These are phyloP conservation scores for Cynopterus sphinx DNA, from an alignment of 2,797 vertebrate species.

Conservation along the genomic window DNA sequence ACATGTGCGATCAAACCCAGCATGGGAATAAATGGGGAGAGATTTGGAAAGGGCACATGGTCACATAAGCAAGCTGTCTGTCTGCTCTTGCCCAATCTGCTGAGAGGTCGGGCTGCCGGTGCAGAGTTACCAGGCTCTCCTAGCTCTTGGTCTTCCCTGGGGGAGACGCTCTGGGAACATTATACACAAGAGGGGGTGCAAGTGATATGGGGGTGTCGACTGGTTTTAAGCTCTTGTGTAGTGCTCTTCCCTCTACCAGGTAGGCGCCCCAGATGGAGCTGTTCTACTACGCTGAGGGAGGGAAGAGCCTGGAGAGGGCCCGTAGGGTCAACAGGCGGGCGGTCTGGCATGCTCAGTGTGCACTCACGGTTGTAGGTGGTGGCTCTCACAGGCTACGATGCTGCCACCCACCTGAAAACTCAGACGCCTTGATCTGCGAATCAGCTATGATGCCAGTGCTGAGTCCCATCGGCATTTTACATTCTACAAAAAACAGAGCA, in stretches of 20 bases:
- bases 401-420: slow-evolving; percentile 86
- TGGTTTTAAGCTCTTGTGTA: neutral
- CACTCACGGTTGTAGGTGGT: neutral
- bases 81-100: neutral
- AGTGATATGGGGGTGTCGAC: neutral
- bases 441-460: slow-evolving; percentile 89
- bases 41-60: neutral
- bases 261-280: neutral
- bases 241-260: neutral
- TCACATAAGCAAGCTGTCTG: neutral
- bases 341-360: neutral
- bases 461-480: slow-evolving; percentile 92
- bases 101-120: neutral
- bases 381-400: neutral
- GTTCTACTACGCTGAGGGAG: neutral
- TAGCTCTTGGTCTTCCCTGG: neutral
- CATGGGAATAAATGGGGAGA: neutral
- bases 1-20: neutral
- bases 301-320: neutral
- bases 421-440: slow-evolving; percentile 89
- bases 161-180: neutral
- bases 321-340: neutral
- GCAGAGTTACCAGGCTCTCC: too few relatives aligned
- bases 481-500: slow-evolving; percentile 85
- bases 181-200: neutral